Base-by-base conservation (phyloP, 1,140 invertebrate genomes). In the Drosophila willistoni region DNA sequence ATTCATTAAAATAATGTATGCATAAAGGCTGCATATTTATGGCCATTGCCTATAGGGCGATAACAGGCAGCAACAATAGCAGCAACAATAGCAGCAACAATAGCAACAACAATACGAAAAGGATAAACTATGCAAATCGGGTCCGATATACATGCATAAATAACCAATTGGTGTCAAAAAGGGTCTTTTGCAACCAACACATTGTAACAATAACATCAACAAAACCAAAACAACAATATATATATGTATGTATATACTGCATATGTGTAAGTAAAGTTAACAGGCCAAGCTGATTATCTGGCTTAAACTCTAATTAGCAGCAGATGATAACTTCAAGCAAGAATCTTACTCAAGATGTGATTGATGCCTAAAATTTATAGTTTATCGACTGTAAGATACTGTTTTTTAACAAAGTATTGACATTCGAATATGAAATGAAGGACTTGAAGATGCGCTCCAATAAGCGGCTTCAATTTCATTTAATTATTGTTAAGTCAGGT, bases 1-100 rank as follows among this genome's bases (percentile, higher is more conserved):
- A 86, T 86, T 86, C 83, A 86, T 86, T 87, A 82, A 86, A 82
- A 87, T 86, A 86, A 86, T 86, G 83, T 87, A 87, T 86, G 83
- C 82, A 87, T 82, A 73, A 79, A 79, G 72, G 71, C 74, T 85
- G 82, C 77, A 79, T 82, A 85, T 79, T 82, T 79, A 82, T 86
- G 74, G 81, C 70, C 68, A 75, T 70, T 70, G 73, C 64, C 66
- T 68, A 29, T 67, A 57, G 56, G 62, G 66, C 64, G 63, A 68
- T 54, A 66, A 51, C 64, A 70, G 56, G 34, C 66, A 77, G 34
- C 73, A 66, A 61, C 59, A 68, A 47, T 56, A 57, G 57, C 75
- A 22, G 57, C 34, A 12, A 13, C 13, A 60, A 7, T n/a, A 1
- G 12, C 39, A 62, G 10, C 60, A 33, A 29, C 36, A 61, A 22